These are phyloP conservation scores for Cremastinae sp. DNA, from an alignment of 2,888 invertebrate genomes.

Conservation along the genomic window DNA sequence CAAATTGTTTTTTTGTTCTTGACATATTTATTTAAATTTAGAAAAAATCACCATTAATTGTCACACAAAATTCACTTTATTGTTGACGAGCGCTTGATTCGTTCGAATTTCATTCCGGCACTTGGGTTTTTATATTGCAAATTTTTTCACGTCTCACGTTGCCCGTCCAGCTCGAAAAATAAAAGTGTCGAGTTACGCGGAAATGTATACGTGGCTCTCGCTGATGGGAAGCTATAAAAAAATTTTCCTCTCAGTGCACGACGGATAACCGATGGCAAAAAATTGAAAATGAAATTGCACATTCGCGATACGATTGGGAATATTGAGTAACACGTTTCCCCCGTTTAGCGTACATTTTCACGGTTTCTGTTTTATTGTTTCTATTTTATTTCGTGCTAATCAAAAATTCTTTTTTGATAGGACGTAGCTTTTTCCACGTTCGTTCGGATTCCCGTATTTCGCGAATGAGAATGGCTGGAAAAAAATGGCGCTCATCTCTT, in stretches of 20 bases:
- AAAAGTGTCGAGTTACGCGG: constrained; percentile 24
- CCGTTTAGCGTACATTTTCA: background rate
- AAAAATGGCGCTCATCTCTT: constrained; percentile 26
- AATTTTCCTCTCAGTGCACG: constrained; percentile 2
- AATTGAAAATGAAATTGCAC: constrained; percentile 44
- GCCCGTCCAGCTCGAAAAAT: constrained; percentile 9
- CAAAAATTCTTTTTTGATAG: background rate
- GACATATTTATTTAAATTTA: too few relatives aligned
- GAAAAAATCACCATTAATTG: too few relatives aligned
- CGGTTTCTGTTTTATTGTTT: constrained; percentile 8
- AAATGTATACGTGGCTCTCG: background rate
- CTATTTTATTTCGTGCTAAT: background rate
- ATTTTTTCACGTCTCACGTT: background rate
- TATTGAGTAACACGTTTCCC: constrained; percentile 9
- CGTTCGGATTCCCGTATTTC: background rate
- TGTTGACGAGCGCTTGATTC: too few relatives aligned
- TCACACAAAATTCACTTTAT: background rate
- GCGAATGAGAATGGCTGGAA: constrained; percentile 19
- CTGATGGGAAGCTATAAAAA: constrained; percentile 18
- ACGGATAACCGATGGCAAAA: constrained; percentile 14
- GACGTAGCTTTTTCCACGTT: background rate
- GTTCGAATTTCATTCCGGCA: too few relatives aligned
- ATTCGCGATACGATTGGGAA: constrained; percentile 14
- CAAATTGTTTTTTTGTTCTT: background rate
- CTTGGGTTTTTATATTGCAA: background rate